These are phyloP conservation scores for Rambutsinella grinnellia DNA, from an alignment of 2,888 invertebrate genomes.

Conservation along the genomic window DNA sequence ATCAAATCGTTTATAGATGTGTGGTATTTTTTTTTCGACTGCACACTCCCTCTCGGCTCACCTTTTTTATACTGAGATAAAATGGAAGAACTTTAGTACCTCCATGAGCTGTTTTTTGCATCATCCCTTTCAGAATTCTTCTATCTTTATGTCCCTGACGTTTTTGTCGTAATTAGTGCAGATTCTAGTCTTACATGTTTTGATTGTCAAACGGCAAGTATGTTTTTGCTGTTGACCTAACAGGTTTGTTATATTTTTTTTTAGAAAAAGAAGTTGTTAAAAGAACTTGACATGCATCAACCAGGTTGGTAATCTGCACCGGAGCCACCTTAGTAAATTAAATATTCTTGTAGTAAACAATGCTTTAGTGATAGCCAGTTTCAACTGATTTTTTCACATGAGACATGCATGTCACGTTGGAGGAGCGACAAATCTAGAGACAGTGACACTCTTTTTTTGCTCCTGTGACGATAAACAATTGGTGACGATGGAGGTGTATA, in stretches of 20 bases:
- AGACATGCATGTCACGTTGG: background rate
- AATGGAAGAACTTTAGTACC: background rate
- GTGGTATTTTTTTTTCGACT: conserved; percentile 17
- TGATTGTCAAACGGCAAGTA: background rate
- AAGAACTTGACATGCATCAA: conserved; percentile 4
- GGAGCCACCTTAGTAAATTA: background rate
- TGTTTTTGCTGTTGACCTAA: conserved; percentile 1
- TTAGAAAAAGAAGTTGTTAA: conserved; percentile 9
- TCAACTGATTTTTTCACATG: background rate
- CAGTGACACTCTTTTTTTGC: background rate
- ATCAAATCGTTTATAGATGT: conserved; percentile 23
- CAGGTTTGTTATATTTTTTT: conserved; percentile 4
- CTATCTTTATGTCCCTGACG: background rate
- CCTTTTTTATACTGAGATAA: background rate
- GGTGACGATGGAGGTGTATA: background rate
- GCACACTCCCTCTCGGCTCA: no score
- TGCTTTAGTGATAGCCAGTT: background rate
- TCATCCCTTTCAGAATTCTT: background rate
- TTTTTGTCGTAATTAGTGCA: conserved; percentile 45
- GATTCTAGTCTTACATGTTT: conserved; percentile 27
- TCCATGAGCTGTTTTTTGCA: background rate
- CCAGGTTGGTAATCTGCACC: background rate
- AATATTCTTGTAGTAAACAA: background rate
- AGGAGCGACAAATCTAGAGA: background rate
- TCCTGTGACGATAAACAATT: background rate